Base-by-base conservation (phyloP, 2,113 vertebrate genomes). In the Pachypanchax playfairii region DNA sequence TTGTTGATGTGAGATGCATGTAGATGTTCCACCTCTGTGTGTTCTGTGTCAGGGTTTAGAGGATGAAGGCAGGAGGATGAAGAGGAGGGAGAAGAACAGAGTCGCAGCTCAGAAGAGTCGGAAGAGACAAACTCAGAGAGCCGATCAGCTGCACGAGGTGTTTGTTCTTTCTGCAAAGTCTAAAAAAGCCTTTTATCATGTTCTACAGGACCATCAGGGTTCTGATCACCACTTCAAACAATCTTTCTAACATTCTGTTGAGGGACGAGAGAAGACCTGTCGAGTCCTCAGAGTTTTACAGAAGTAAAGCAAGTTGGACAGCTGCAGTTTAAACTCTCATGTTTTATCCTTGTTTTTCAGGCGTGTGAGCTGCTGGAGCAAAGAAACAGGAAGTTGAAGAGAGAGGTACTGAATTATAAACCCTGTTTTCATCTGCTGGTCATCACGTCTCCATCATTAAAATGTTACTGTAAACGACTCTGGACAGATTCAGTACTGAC, bases 31-130 rank as follows among this genome's bases (percentile, higher is more conserved):
- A 6, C 26, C 18, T 71, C 14, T 61, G 13, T 46, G 13, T 49
- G 26, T 75, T 49, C n/a, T 68, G 22, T 53, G 2, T 65, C 83
- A 97, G 96, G 89, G 89, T 12, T 87, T 86, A 0, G 93, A 94
- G 68, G 93, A 94, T 26, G 92, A 93, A 10, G 92, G 91, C 56
- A 90, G 91, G 67, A 94, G 90, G 75, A 83, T 94, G 60, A 93
- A 94, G 70, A 94, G 92, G 73, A 92, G 95, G 77, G 95, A 98
- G 62, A 98, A 96, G 79, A 98, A 98, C 66, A 89, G 95, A 64
- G 94, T 96, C 1, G 95, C 96, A 18, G 96, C 96, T 6, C 96
- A 96, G 86, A 95, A 92, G 64, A 98, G 95, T 76, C 88, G 96
- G 28, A 97, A 94, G 86, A 95, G 94, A 79, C 96, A 98, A 86